phyloP scores from a whole-genome alignment of 1,140 invertebrate genomes.

The Drosophila lacteicornis region DNA sequence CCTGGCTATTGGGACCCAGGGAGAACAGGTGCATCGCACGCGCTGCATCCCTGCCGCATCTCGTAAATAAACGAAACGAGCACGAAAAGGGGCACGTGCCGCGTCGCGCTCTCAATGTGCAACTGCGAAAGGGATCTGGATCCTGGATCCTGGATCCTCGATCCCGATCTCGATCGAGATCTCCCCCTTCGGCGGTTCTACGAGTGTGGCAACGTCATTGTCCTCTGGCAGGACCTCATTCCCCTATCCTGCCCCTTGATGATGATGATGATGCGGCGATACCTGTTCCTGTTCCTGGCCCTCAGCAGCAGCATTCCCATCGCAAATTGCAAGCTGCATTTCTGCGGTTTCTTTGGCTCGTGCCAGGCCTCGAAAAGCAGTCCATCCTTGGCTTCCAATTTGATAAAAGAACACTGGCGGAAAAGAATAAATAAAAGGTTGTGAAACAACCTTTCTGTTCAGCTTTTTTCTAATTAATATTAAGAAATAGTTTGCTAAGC shows the following conservation, averaged over 20 bases:
- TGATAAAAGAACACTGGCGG: slow-evolving; percentile 5
- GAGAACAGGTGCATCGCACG: slow-evolving; percentile 41
- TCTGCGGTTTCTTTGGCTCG: slow-evolving; percentile 51
- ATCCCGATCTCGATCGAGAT: neutral
- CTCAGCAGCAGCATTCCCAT: slow-evolving; percentile 1
- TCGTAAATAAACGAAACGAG: slow-evolving; percentile 38
- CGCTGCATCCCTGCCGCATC: slow-evolving; percentile 45
- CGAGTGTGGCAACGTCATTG: slow-evolving; percentile 34
- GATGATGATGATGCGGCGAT: slow-evolving; percentile 22
- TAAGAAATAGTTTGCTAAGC: no score
- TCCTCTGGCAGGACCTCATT: slow-evolving; percentile 29
- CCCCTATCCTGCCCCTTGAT: neutral
- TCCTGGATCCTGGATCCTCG: slow-evolving; percentile 6
- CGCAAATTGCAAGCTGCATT: slow-evolving; percentile 45
- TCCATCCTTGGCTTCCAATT: slow-evolving; percentile 16
- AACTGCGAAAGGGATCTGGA: slow-evolving; percentile 22
- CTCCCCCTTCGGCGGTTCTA: slow-evolving; percentile 7
- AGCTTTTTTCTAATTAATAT: no score
- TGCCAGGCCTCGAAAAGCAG: slow-evolving; percentile 14
- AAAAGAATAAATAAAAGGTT: neutral
- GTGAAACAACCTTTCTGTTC: no score
- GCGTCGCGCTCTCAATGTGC: slow-evolving; percentile 17
- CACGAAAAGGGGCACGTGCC: slow-evolving; percentile 41
- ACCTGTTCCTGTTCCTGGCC: slow-evolving; percentile 40
- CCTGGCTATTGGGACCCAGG: slow-evolving; percentile 20